Conservation (phyloP, 37 sponge, comb jelly and placozoan species). For the Tethya wilhelma region DNA sequence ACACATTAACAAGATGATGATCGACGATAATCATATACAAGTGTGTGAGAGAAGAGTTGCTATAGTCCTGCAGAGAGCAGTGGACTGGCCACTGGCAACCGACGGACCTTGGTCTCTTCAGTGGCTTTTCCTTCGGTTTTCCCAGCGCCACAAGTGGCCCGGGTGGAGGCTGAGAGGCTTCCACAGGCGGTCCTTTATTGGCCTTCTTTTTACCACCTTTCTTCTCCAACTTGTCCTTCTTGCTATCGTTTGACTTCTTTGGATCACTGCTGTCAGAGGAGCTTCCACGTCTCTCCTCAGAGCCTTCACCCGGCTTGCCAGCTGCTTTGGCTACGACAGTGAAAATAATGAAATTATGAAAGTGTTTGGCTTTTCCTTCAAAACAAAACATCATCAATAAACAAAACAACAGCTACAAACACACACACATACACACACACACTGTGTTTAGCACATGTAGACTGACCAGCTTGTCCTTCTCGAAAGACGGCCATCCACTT, state of each 20-base stretch:
- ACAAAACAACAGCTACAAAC: no score
- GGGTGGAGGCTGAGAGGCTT: conserved; percentile 51
- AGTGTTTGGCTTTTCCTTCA: no score
- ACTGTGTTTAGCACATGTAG: background rate
- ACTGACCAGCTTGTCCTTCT: conserved; percentile 42
- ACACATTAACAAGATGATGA: no score
- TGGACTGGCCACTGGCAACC: background rate
- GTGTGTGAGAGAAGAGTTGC: background rate
- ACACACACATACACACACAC: no score
- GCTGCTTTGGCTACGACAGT: background rate
- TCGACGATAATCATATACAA: conserved; percentile 15
- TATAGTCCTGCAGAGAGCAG: no score
- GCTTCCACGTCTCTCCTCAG: background rate
- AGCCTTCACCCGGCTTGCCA: conserved; percentile 1
- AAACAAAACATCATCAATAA: no score
- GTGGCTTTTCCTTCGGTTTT: conserved; percentile 32
- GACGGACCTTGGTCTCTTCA: conserved; percentile 71
- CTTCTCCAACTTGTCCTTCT: conserved; percentile 25
- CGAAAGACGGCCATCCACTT: conserved; percentile 83
- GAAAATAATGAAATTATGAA: no score
- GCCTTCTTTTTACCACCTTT: conserved; percentile 6
- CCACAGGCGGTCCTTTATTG: conserved; percentile 27
- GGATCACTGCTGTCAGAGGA: background rate
- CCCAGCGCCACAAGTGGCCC: conserved; percentile 83
- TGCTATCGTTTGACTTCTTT: conserved; percentile 17